Evolutionary conservation across 2,888 invertebrate species (phyloP), one percentile per base, ranked within the genome.

Genomic region (Strigamia maritima): DNA sequence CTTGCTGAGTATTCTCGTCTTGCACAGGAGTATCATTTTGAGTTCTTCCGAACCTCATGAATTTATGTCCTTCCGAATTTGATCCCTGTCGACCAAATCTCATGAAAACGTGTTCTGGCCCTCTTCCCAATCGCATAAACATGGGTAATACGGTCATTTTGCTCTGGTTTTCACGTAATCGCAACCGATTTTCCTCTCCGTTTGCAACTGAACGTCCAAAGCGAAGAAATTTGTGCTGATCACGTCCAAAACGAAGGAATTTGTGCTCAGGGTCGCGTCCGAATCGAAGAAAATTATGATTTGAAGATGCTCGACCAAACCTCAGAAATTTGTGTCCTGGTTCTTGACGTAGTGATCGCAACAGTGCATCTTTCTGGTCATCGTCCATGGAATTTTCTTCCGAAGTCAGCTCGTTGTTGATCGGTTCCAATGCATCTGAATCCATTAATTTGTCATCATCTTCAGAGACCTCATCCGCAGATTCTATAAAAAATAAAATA

Each of bases 181-280:
- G 3, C 16, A 31, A 7, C 19, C n/a, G 19, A n/a, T 12, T 76
- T 44, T 35, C 10, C 35, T 35, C 26, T 28, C 77, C 7, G 7
- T n/a, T 60, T 19, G 60, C 75, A 10, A 54, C 49, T 19, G 26
- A 16, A 24, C 77, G 49, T 14, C 80, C 80, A 31, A 80, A 79
- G 8, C 80, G 76, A 78, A 80, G 77, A 74, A 81, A 81, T 22
- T 81, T 79, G 74, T 81, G 81, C n/a, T 74, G 78, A 44, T 38
- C 79, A 31, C 81, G 78, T 19, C 81, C 81, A 44, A 79, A 79
- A 35, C 79, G 35, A 35, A 79, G 75, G 40, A 79, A 79, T 12
- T 79, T 79, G 28, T 79, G 79, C 16, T 75, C 79, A 22, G 75
- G 75, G 14, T 75, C 79, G 2, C 79, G 38, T 24, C 79, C 79